Evolutionary conservation across 2,797 vertebrate species (phyloP).

Genomic region (Hirundo rustica): DNA sequence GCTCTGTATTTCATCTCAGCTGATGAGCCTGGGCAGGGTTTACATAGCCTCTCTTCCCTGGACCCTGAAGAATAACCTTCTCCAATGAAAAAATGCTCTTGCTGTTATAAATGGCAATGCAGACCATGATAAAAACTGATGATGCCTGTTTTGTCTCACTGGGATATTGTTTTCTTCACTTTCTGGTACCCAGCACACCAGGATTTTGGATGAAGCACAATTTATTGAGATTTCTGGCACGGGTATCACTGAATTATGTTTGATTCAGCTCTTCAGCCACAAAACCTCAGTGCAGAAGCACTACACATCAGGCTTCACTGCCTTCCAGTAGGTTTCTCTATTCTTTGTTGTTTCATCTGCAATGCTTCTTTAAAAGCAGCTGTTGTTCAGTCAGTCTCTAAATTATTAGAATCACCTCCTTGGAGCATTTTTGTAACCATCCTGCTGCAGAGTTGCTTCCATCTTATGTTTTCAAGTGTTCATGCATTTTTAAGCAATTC

Average conservation of each 20-base stretch:
- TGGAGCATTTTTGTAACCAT: neutral
- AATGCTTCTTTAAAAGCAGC: neutral
- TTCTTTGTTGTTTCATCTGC: neutral
- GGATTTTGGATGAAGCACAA: constrained; percentile 34
- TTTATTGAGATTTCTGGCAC: constrained; percentile 45
- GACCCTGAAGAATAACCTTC: neutral
- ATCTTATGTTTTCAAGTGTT: neutral
- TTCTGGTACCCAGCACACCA: constrained; percentile 16
- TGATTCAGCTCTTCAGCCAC: constrained; percentile 18
- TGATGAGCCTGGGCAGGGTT: neutral
- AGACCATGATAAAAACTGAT: neutral
- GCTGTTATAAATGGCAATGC: neutral
- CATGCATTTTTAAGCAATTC: neutral
- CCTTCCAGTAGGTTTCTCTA: neutral
- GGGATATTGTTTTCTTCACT: neutral
- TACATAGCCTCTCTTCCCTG: neutral
- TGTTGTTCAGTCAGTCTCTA: neutral
- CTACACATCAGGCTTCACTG: neutral
- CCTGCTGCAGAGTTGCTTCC: neutral
- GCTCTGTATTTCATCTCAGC: neutral
- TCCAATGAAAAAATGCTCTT: neutral
- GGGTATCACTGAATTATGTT: neutral
- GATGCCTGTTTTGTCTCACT: constrained; percentile 9
- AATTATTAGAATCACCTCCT: neutral
- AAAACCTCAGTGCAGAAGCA: neutral